phyloP scores from a whole-genome alignment of 1,140 invertebrate species.

The Polypedilum vanderplanki region DNA sequence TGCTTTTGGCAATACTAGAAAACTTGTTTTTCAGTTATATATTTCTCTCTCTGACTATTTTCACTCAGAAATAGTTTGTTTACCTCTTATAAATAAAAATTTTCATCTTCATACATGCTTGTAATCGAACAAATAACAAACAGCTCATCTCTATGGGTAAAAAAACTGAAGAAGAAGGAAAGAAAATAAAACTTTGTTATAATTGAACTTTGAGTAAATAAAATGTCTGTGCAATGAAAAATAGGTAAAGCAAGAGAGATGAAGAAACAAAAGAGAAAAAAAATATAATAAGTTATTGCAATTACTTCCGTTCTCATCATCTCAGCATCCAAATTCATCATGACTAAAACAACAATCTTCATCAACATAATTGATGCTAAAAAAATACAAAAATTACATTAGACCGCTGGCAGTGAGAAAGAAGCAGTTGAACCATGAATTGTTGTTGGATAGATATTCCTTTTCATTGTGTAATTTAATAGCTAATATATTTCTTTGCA shows the following conservation, averaged over 20 bases:
- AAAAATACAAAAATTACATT: no score
- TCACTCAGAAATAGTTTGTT: not conserved
- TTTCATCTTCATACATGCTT: not conserved
- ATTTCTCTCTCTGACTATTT: no score
- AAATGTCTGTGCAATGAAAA: not conserved
- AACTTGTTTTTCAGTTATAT: no score
- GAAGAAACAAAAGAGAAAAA: not conserved
- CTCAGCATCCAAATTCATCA: constrained; percentile 11
- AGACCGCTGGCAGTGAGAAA: no score
- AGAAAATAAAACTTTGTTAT: not conserved
- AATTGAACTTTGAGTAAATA: constrained; percentile 11
- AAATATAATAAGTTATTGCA: not conserved
- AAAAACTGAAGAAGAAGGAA: no score
- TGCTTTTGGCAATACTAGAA: no score
- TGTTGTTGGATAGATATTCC: no score
- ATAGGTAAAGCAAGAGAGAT: not conserved
- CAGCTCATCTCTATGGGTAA: not conserved
- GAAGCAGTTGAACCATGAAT: no score
- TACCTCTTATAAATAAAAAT: not conserved
- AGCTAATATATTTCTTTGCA: no score
- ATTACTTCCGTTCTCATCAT: constrained; percentile 12
- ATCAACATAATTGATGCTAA: no score
- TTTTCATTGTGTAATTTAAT: no score
- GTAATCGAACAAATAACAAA: not conserved
- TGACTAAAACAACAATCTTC: not conserved